Evolutionary conservation across 2,888 invertebrate species (phyloP), one percentile per base, ranked within the genome.

Genomic region (Andrena bicolor): DNA sequence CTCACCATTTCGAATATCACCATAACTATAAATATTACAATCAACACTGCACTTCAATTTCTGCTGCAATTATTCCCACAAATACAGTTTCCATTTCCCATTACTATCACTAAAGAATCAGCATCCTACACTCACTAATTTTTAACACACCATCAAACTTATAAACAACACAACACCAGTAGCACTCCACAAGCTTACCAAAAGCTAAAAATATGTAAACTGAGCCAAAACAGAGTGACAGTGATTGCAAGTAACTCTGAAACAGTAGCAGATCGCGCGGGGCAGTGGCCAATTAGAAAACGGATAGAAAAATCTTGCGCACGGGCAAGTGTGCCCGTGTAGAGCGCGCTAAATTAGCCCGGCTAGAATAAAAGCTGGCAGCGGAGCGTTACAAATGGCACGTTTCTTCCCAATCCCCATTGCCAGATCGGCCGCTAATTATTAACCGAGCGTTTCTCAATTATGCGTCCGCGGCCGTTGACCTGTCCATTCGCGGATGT

Each of bases 341-440:
- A n/a, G 26, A 6, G 35, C 51, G 65, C 61, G 35, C 26, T 72
- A 79, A 79, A 79, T 80, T 68, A 71, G 66, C 51, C 61, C 20
- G 66, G 23, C 32, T 60, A 80, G 80, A 80, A 80, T 80, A 80
- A 75, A 82, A 82, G 71, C 60, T 35, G 65, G 75, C 75, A 80
- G 51, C 80, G 75, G 60, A 70, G 65, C 75, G 75, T 80, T 69
- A 56, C 70, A 75, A 75, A 80, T 70, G 51, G 65, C 60, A 80
- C 74, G 58, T 70, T 71, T 80, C 66, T 75, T 71, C 41, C 35
- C 75, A 66, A 74, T 80, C 35, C 80, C 32, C 72, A 80, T 80
- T 66, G 81, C 60, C 53, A 66, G 58, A 61, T 75, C 56, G 70
- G 69, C 74, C 35, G 61, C 28, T 82, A 82, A 82, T 81, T 75